Evolutionary conservation across 1,140 invertebrate genomes (phyloP), one percentile per base, ranked within the genome.

Genomic region (Lucilia cuprina): DNA sequence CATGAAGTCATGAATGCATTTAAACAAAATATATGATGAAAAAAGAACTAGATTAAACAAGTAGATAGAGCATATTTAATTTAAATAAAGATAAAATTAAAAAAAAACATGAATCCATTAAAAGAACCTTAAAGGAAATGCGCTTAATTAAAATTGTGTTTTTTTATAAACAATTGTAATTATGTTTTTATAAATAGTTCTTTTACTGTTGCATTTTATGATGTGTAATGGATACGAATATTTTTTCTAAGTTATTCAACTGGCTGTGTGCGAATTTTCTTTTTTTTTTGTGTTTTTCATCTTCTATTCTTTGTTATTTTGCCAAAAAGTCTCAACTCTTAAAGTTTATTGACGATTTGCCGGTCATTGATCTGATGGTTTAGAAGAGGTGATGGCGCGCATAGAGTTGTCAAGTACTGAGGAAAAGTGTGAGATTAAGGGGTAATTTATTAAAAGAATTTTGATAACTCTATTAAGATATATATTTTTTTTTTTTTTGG

Each of bases 291-390:
- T n/a, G n/a, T n/a, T n/a, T n/a, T n/a, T n/a, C n/a, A n/a, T 70
- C n/a, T 70, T 70, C 19, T 70, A 70, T 70, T 70, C 19, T 55
- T 55, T 41, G 14, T 70, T 70, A 21, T n/a, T 70, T 70, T 70
- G 65, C 65, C n/a, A 70, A 70, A 70, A 70, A 70, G 19, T 70
- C 65, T 70, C 65, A 70, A 70, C 65, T 70, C 9, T n/a, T 70
- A 70, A 70, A 70, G 65, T 70, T 70, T n/a, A n/a, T 70, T 70
- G 65, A n/a, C 65, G 65, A 70, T 21, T 21, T 70, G 65, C n/a
- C 65, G 65, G 65, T 70, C 65, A 70, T 21, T 70, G 65, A n/a
- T 70, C 65, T 70, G 55, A 14, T 14, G 55, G n/a, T n/a, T 60
- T 70, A n/a, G 19, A 8, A n/a, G n/a, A n/a, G n/a, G 65, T 70